These are phyloP conservation scores for Arothron firmamentum DNA, from an alignment of 2,113 vertebrate genomes.

Conservation along the genomic window DNA sequence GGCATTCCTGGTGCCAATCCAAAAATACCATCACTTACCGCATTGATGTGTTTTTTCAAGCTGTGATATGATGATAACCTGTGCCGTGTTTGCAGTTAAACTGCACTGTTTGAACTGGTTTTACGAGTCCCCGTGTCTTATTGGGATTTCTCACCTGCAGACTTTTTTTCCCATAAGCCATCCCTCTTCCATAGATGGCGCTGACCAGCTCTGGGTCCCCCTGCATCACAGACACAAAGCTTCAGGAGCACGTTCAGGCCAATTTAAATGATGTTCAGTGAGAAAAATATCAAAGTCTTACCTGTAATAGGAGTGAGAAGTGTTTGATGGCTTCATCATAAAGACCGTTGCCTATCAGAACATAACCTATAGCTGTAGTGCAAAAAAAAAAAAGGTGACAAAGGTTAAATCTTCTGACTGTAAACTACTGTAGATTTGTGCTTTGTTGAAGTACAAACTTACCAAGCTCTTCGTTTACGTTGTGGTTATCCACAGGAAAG, in stretches of 20 bases:
- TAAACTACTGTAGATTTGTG: not conserved
- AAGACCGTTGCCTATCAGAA: constrained; percentile 90
- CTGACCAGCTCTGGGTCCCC: constrained; percentile 93
- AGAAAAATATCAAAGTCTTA: constrained; percentile 46
- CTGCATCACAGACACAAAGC: constrained; percentile 70
- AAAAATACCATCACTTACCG: no score
- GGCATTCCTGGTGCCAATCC: no score
- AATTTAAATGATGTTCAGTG: not conserved
- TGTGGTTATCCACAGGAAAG: constrained; percentile 86
- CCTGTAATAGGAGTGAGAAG: constrained; percentile 94
- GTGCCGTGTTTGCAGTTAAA: no score
- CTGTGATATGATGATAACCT: no score
- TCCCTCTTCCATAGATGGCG: constrained; percentile 95
- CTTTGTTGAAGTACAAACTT: constrained; percentile 33
- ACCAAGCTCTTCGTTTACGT: constrained; percentile 94
- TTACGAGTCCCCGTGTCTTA: not conserved
- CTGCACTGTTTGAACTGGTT: no score
- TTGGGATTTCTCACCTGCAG: constrained; percentile 80
- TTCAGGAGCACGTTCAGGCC: not conserved
- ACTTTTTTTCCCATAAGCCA: constrained; percentile 96
- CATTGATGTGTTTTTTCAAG: no score
- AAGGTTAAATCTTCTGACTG: not conserved
- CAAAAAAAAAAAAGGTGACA: constrained; percentile 5
- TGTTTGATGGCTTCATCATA: constrained; percentile 96
- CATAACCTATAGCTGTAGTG: constrained; percentile 88